Evolutionary conservation across 2,797 vertebrate genomes (phyloP).

Genomic region (Oreochromis grahami): DNA sequence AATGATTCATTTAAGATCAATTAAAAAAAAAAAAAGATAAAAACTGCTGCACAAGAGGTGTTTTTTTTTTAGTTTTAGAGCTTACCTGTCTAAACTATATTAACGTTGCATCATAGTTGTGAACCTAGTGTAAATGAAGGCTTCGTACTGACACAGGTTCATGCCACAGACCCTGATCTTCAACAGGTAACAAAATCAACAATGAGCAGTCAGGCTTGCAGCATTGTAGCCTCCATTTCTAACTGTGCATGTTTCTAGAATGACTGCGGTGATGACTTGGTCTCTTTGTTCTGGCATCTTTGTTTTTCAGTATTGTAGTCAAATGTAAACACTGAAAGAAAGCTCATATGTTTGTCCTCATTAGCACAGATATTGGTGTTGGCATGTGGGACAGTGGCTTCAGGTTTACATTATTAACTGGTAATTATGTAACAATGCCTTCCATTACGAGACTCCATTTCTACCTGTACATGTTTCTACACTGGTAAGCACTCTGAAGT

Average conservation of each 20-base stretch:
- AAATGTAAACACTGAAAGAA: too few relatives aligned
- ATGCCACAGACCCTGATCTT: too few relatives aligned
- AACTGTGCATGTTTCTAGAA: too few relatives aligned
- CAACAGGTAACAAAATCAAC: too few relatives aligned
- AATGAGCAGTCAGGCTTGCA: too few relatives aligned
- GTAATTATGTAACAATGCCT: not conserved
- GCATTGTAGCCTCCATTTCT: too few relatives aligned
- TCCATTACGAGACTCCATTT: not conserved
- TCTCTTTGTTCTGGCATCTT: too few relatives aligned
- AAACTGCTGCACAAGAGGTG: not conserved
- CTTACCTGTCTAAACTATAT: not conserved
- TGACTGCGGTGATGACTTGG: too few relatives aligned
- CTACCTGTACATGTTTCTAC: not conserved
- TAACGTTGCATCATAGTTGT: not conserved
- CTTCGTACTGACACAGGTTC: not conserved
- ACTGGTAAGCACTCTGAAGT: not conserved
- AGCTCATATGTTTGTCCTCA: not conserved
- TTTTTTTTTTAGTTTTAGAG: fast-evolving
- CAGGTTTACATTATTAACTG: not conserved
- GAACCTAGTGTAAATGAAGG: not conserved
- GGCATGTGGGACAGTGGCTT: not conserved
- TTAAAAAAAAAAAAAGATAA: not conserved
- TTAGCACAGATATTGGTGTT: not conserved
- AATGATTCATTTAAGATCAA: not conserved
- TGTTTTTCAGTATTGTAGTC: too few relatives aligned